Evolutionary conservation across 1,140 invertebrate species (phyloP).

Genomic region (Ips nitidus): DNA sequence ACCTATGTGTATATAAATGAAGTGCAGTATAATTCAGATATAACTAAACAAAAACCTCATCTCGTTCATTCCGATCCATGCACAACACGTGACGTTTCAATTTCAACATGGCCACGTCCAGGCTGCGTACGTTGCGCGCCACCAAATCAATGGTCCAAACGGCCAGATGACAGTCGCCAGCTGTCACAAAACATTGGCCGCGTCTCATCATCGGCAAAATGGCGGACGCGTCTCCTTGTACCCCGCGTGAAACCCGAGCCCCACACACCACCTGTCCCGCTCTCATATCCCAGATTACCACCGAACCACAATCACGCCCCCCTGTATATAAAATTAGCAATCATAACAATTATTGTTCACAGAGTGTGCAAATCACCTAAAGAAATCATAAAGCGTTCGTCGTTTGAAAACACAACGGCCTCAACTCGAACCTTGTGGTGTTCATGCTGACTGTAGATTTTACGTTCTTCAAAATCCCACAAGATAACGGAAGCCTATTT

Average conservation of each 20-base stretch:
- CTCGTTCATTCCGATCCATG: slow-evolving; percentile 63
- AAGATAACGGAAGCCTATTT: slow-evolving; percentile 75
- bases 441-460: slow-evolving; percentile 67
- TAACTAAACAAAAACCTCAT: slow-evolving; percentile 52
- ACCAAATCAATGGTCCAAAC: slow-evolving; percentile 77
- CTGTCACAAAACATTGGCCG: slow-evolving; percentile 66
- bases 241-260: slow-evolving; percentile 63
- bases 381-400: slow-evolving; percentile 79
- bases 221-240: slow-evolving; percentile 65
- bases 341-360: not conserved
- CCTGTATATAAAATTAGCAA: slow-evolving; percentile 53
- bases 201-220: slow-evolving; percentile 60
- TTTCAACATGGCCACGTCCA: slow-evolving; percentile 73
- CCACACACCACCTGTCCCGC: slow-evolving; percentile 67
- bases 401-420: slow-evolving; percentile 76
- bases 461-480: slow-evolving; percentile 76
- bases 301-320: slow-evolving; percentile 83
- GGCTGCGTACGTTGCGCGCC: slow-evolving; percentile 67
- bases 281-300: slow-evolving; percentile 73
- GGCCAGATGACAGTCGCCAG: slow-evolving; percentile 65
- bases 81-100: slow-evolving; percentile 67
- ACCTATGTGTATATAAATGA: slow-evolving; percentile 44
- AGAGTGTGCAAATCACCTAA: slow-evolving; percentile 50
- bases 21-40: not conserved
- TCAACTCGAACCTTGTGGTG: slow-evolving; percentile 85